phyloP scores from a whole-genome alignment of 92 coral and sea anemone genomes.

The Umimayanthus chanpuru region DNA sequence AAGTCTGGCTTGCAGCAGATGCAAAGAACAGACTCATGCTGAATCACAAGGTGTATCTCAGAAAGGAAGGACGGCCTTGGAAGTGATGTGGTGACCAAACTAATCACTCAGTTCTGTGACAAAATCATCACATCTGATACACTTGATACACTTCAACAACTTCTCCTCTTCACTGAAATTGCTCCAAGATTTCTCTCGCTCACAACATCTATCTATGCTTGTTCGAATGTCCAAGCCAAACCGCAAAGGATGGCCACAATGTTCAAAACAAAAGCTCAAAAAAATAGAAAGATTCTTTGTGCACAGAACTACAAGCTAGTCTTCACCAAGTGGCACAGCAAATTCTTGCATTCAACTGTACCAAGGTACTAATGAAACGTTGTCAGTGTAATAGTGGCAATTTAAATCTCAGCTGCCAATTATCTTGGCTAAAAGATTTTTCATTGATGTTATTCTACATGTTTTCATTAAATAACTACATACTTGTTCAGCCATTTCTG shows the following conservation, averaged over 20 bases:
- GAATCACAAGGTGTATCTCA: background rate
- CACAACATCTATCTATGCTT: conserved; percentile 12
- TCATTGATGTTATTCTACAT: conserved; percentile 7
- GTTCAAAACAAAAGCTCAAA: background rate
- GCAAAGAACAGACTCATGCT: background rate
- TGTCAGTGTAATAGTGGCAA: background rate
- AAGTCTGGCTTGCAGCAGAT: background rate
- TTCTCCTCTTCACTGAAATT: background rate
- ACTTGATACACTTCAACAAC: background rate
- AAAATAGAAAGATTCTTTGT: background rate
- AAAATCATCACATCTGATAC: conserved; percentile 12
- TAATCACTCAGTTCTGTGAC: conserved; percentile 12
- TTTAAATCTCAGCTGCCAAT: conserved; percentile 11
- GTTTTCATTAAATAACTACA: background rate
- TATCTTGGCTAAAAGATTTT: background rate
- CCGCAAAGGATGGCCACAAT: background rate
- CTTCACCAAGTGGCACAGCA: too few relatives aligned
- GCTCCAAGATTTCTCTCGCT: background rate
- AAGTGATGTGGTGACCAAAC: conserved; percentile 23
- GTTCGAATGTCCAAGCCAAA: conserved; percentile 16
- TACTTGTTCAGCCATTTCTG: background rate
- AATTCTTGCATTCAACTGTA: background rate
- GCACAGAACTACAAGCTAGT: conserved; percentile 39
- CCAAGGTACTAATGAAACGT: background rate
- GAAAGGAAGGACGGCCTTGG: conserved; percentile 20